A percentile compares a stretch with the other conserved stretches of the same genome.
Evolutionary conservation across 53 echinoderm and acorn worm genomes (phyloP).

Genomic region (Patiria pectinifera): DNA sequence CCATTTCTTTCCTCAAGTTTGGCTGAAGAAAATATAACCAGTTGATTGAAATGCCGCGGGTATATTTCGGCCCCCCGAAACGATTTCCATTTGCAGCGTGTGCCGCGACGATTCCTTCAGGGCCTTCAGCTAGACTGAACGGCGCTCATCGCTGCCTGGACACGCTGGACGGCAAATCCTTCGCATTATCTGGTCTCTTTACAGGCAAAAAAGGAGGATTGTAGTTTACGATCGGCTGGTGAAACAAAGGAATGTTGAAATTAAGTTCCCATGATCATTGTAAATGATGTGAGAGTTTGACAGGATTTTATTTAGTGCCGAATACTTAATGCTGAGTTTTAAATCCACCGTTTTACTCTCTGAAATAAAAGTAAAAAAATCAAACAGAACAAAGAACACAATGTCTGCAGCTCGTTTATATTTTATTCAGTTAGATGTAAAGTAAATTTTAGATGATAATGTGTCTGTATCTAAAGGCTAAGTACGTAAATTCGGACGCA

Average conservation of each 20-base stretch:
- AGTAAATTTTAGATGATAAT: too few species aligned
- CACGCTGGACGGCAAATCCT: conserved; percentile 32
- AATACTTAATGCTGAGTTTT: neutral
- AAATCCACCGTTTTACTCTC: neutral
- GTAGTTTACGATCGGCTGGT: neutral
- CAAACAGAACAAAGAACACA: too few species aligned
- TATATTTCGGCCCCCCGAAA: neutral
- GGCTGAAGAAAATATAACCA: neutral
- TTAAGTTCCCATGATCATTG: neutral
- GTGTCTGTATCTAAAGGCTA: too few species aligned
- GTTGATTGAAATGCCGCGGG: neutral
- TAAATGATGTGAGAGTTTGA: neutral
- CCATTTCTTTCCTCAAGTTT: neutral
- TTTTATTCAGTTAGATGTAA: too few species aligned
- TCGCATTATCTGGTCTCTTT: neutral
- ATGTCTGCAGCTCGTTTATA: too few species aligned
- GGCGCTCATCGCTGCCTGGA: conserved; percentile 17
- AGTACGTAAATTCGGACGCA: too few species aligned
- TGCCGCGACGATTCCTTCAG: neutral
- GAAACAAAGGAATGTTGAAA: conserved; percentile 4
- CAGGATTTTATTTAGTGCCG: neutral
- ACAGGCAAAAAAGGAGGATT: neutral
- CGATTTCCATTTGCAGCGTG: conserved; percentile 31
- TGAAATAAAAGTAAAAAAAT: too few species aligned
- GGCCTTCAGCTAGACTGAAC: conserved; percentile 14